These are phyloP conservation scores for Alces alces DNA, from an alignment of 2,113 vertebrate species.

Conservation along the genomic window DNA sequence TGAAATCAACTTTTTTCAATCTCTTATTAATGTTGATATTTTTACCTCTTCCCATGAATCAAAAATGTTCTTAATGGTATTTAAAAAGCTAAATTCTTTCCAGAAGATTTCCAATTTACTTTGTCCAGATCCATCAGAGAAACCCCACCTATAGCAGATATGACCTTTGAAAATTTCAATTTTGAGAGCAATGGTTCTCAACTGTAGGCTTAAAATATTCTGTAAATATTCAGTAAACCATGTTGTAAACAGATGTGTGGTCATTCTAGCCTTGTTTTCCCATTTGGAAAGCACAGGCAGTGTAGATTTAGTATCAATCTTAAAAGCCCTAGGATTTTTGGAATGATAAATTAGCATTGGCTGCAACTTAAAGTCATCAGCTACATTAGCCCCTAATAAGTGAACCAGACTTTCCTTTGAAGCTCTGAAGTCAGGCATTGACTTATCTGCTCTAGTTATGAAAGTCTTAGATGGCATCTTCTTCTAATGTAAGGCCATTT, in stretches of 20 bases:
- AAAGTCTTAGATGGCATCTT: neutral
- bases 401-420: neutral
- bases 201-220: neutral
- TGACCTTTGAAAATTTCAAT: neutral
- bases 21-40: neutral
- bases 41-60: neutral
- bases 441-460: neutral
- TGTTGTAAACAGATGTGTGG: neutral
- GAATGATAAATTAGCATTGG: neutral
- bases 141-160: neutral
- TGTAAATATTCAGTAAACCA: neutral
- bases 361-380: neutral
- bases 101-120: neutral
- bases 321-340: neutral
- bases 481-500: neutral
- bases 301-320: neutral
- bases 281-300: neutral
- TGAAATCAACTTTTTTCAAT: neutral
- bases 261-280: neutral
- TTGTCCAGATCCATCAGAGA: neutral
- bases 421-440: neutral
- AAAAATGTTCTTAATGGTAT: neutral
- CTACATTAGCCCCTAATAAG: neutral
- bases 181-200: neutral
- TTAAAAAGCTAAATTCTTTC: neutral